These are phyloP conservation scores for Adelognathus sp. DNA, from an alignment of 2,888 invertebrate species.

Conservation along the genomic window DNA sequence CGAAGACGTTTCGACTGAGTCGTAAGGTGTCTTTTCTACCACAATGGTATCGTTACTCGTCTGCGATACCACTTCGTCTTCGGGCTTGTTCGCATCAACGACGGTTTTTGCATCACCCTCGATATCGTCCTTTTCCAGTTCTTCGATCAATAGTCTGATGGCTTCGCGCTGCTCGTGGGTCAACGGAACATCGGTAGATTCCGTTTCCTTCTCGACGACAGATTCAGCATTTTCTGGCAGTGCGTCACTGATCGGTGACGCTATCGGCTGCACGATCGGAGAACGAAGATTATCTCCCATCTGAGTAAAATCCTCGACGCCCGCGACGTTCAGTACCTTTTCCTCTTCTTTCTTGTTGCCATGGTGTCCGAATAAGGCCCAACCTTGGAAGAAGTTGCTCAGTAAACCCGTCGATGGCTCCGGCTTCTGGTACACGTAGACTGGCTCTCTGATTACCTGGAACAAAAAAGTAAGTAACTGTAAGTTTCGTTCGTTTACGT, in stretches of 20 bases:
- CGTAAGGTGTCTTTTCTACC: neutral
- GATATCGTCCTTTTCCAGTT: neutral
- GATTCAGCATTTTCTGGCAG: neutral
- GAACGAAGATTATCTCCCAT: neutral
- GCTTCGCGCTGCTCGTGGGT: no score
- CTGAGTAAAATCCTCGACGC: neutral
- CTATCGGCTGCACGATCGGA: neutral
- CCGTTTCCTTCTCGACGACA: neutral
- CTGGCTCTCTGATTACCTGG: slow-evolving; percentile 55
- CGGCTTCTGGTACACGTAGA: slow-evolving; percentile 51
- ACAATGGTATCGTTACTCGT: no score
- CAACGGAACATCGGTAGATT: neutral
- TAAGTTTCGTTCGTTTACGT: neutral
- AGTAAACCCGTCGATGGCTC: slow-evolving; percentile 7
- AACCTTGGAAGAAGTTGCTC: slow-evolving; percentile 25
- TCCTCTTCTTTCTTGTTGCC: neutral
- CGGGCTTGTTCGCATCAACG: neutral
- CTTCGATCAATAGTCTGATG: neutral
- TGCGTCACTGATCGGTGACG: neutral
- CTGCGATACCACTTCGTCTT: neutral
- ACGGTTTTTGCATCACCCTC: neutral
- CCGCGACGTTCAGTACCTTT: neutral
- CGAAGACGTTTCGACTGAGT: neutral
- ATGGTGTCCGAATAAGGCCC: slow-evolving; percentile 1
- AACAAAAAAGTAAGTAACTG: neutral